These are phyloP conservation scores for Coracias cyanogaster DNA, from an alignment of 2,797 vertebrate genomes.

Conservation along the genomic window DNA sequence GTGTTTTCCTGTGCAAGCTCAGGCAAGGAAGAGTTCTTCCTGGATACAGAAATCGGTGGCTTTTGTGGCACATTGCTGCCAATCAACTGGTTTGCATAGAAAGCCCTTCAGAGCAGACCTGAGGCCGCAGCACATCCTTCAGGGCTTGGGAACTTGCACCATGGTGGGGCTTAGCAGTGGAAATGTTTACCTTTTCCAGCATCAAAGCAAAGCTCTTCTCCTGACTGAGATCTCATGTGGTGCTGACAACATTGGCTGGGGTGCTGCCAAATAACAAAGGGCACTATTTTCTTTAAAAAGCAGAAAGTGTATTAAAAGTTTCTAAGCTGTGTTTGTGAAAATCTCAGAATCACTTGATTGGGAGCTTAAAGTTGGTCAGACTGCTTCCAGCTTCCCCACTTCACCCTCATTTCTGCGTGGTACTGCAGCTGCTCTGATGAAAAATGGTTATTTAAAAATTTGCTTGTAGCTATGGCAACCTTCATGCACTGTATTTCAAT, in stretches of 20 bases:
- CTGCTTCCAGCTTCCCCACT: background rate
- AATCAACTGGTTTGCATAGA: background rate
- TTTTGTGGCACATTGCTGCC: background rate
- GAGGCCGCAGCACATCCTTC: background rate
- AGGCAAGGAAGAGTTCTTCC: background rate
- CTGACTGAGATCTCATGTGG: background rate
- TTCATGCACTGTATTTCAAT: slow-evolving; percentile 67
- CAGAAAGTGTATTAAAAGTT: background rate
- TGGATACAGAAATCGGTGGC: background rate
- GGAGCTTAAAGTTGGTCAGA: background rate
- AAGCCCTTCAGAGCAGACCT: background rate
- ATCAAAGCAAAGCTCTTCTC: background rate
- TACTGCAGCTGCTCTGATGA: slow-evolving; percentile 41
- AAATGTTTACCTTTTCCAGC: background rate
- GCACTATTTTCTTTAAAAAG: background rate
- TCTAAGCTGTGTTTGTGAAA: background rate
- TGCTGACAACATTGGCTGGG: background rate
- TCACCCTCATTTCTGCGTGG: background rate
- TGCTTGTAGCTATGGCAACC: slow-evolving; percentile 76
- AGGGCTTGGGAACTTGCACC: background rate
- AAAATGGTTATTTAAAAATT: slow-evolving; percentile 74
- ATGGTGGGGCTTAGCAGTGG: background rate
- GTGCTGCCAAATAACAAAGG: background rate
- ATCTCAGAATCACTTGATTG: background rate
- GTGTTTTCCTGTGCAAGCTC: background rate